Evolutionary conservation across 1,140 invertebrate genomes (phyloP).

Genomic region (Eriosoma lanigerum): DNA sequence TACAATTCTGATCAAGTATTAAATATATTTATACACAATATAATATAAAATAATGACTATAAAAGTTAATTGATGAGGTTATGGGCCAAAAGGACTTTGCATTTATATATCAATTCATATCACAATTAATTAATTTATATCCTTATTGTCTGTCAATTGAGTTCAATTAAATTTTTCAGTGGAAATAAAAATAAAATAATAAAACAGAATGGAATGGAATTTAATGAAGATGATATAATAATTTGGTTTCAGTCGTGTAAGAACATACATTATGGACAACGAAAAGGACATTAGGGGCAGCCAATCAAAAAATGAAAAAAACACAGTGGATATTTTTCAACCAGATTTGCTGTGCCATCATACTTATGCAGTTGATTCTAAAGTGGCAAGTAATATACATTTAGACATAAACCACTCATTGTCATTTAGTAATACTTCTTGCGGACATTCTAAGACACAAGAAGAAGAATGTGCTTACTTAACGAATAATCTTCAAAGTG

Average conservation of each 20-base stretch:
- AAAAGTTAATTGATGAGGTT: neutral
- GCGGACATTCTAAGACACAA: conserved; percentile 7
- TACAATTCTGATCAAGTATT: neutral
- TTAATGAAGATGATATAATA: conserved; percentile 40
- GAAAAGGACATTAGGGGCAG: conserved; percentile 28
- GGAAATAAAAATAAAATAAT: conserved; percentile 32
- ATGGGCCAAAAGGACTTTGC: neutral
- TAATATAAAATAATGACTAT: neutral
- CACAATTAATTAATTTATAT: conserved; percentile 2
- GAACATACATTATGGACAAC: conserved; percentile 41
- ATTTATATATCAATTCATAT: neutral
- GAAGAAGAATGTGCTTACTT: conserved; percentile 46
- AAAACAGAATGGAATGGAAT: conserved; percentile 45
- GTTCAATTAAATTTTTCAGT: conserved; percentile 37
- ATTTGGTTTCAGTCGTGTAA: conserved; percentile 49
- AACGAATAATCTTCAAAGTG: conserved; percentile 49
- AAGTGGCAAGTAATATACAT: conserved; percentile 34
- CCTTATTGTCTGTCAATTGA: conserved; percentile 22
- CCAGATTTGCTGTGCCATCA: conserved; percentile 34
- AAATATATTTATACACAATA: neutral
- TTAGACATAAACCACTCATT: conserved; percentile 16
- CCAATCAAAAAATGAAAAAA: conserved; percentile 25
- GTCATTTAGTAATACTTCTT: conserved; percentile 27
- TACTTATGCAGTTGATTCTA: conserved; percentile 24
- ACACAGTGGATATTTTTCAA: conserved; percentile 22